Evolutionary conservation across 1,140 invertebrate genomes (phyloP).

Genomic region (Steinernema feltiae): DNA sequence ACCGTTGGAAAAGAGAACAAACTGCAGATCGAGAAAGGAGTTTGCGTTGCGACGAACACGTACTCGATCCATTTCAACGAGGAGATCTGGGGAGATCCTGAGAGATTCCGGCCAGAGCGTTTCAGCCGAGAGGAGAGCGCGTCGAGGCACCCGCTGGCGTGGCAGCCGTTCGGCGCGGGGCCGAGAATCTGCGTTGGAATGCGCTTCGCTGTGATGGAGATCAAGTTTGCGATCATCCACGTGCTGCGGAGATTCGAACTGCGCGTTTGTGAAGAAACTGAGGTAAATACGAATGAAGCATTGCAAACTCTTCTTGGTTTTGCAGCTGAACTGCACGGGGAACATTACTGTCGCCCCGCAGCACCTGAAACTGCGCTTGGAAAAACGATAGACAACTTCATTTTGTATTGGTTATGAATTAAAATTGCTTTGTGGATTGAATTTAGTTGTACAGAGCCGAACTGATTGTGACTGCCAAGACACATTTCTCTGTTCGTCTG

Average conservation of each 20-base stretch:
- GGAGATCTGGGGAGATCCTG: neutral
- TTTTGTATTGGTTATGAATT: too few species aligned
- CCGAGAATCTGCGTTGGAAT: neutral
- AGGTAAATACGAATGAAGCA: neutral
- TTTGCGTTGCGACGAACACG: neutral
- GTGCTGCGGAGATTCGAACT: too few species aligned
- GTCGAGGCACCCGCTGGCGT: neutral
- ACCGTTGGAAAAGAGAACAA: neutral
- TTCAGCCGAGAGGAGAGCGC: neutral
- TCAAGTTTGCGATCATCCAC: neutral
- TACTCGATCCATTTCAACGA: neutral
- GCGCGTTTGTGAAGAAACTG: neutral
- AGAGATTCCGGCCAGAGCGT: neutral
- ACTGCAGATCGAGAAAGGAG: neutral
- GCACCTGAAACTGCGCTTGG: neutral
- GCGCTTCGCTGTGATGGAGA: neutral
- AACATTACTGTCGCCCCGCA: neutral
- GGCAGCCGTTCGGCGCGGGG: neutral
- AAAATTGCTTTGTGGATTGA: too few species aligned
- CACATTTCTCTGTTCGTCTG: too few species aligned
- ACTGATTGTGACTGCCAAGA: too few species aligned
- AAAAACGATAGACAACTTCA: neutral
- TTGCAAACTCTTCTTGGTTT: neutral
- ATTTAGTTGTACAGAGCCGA: too few species aligned
- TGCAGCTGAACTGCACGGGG: neutral